Percentiles rank a stretch among this genome's conserved stretches.
These are phyloP conservation scores for Propithecus coquereli DNA, from an alignment of 2,113 vertebrate genomes.

Conservation along the genomic window DNA sequence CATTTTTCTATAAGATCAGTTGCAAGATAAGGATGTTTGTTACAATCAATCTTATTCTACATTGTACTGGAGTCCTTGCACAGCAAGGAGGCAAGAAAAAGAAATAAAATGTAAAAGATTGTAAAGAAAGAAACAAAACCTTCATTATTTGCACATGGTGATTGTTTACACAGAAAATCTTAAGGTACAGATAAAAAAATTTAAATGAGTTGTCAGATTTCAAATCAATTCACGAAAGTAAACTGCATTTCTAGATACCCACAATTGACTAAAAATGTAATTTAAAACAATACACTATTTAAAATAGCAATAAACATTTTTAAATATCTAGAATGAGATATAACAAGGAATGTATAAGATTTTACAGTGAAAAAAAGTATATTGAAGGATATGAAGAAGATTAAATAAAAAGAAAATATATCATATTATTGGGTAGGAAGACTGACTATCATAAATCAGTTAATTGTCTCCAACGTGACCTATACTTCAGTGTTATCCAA, in stretches of 20 bases:
- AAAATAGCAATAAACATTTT: neutral
- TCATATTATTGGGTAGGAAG: neutral
- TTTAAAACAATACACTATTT: neutral
- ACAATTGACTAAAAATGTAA: neutral
- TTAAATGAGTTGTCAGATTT: neutral
- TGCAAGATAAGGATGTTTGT: neutral
- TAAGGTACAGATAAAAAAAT: neutral
- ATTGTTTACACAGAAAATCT: neutral
- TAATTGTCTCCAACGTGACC: neutral
- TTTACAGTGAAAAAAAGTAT: neutral
- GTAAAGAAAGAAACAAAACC: neutral
- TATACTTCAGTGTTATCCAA: neutral
- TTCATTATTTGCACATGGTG: neutral
- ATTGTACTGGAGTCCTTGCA: neutral
- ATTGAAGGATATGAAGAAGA: neutral
- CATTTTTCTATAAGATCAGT: neutral
- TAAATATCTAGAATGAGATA: neutral
- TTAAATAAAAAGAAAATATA: neutral
- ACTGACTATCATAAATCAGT: neutral
- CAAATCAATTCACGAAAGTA: neutral
- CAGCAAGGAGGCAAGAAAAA: neutral
- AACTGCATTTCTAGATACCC: neutral
- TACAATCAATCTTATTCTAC: neutral
- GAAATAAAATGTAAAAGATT: neutral
- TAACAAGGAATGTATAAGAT: neutral